phyloP scores from a whole-genome alignment of 2,113 vertebrate species.

The Oncorhynchus keta region DNA sequence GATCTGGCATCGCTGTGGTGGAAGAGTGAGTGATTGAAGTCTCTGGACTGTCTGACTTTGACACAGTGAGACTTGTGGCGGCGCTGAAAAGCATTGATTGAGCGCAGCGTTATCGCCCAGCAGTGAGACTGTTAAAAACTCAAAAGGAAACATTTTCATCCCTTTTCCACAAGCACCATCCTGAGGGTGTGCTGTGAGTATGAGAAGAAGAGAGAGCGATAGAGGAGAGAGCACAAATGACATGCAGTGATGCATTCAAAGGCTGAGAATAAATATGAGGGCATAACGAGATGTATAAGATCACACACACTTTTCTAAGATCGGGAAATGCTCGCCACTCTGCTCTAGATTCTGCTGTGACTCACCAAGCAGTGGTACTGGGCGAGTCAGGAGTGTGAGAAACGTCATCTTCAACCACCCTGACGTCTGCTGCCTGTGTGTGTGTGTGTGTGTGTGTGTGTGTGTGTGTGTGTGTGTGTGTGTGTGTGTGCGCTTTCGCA shows the following conservation, averaged over 20 bases:
- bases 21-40: background rate
- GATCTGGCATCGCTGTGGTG: too few relatives aligned
- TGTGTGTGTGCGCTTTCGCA: too few relatives aligned
- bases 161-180: constrained; percentile 56
- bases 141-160: constrained; percentile 66
- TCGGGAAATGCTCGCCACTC: constrained; percentile 36
- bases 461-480: too few relatives aligned
- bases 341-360: constrained; percentile 42
- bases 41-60: background rate
- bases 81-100: too few relatives aligned
- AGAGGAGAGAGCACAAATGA: background rate
- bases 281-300: too few relatives aligned
- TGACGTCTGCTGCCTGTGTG: too few relatives aligned
- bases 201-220: constrained; percentile 33
- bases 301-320: constrained; percentile 18
- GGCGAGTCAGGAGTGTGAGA: too few relatives aligned
- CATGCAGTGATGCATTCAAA: too few relatives aligned
- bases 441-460: too few relatives aligned
- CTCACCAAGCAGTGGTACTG: too few relatives aligned
- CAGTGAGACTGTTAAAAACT: constrained; percentile 4
- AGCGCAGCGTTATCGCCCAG: background rate
- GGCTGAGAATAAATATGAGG: too few relatives aligned
- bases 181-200: constrained; percentile 9
- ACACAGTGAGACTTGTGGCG: background rate
- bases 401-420: too few relatives aligned